Evolutionary conservation across 2,888 invertebrate genomes (phyloP).

Genomic region (Drosophila nr. perissopoda): DNA sequence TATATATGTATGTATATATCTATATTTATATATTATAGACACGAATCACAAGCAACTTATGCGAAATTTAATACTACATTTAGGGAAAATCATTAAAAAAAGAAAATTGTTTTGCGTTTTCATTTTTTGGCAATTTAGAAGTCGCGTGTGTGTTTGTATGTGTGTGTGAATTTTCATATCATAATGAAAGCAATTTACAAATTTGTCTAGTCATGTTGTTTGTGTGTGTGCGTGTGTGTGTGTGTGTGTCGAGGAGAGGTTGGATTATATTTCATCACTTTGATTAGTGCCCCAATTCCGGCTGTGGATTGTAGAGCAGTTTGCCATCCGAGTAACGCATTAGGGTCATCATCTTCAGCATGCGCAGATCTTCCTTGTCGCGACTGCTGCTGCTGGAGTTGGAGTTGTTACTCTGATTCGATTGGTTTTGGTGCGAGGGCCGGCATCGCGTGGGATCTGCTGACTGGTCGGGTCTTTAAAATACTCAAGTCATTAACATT

Average conservation of each 20-base stretch:
- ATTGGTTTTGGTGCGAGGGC: constrained; percentile 41
- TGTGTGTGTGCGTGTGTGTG: not conserved
- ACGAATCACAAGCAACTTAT: constrained; percentile 63
- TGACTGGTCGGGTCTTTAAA: constrained; percentile 93
- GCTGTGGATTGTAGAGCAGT: constrained; percentile 53
- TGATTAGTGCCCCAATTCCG: constrained; percentile 26
- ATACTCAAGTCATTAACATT: constrained; percentile 96
- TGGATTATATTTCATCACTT: not conserved
- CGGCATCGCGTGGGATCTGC: constrained; percentile 72
- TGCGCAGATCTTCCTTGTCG: constrained; percentile 83
- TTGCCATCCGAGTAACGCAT: constrained; percentile 82
- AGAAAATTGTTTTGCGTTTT: constrained; percentile 24
- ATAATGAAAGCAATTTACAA: constrained; percentile 48
- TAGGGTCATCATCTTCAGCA: constrained; percentile 84
- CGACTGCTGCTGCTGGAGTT: constrained; percentile 49
- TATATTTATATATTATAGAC: constrained; percentile 15
- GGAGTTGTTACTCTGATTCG: constrained; percentile 27
- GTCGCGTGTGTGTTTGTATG: constrained; percentile 20
- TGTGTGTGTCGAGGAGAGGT: not conserved
- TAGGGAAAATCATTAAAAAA: constrained; percentile 44
- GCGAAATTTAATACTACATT: constrained; percentile 68
- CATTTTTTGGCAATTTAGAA: constrained; percentile 61
- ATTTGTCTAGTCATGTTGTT: constrained; percentile 51
- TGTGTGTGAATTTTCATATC: constrained; percentile 11
- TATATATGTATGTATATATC: constrained; percentile 2